phyloP scores from a whole-genome alignment of 2,888 invertebrate genomes.

The Cabera pusaria region DNA sequence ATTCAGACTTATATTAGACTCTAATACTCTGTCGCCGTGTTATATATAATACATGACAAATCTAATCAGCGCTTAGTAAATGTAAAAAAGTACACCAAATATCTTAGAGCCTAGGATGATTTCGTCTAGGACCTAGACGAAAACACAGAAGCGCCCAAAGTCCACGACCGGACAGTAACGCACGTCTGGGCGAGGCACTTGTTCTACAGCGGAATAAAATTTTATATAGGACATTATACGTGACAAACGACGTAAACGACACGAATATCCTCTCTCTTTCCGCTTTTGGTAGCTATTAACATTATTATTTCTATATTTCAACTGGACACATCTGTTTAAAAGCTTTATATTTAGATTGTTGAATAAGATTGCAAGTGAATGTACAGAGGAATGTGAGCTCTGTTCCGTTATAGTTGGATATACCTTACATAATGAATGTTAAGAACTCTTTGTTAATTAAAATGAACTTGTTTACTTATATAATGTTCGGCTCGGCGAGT shows the following conservation, averaged over 20 bases:
- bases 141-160: conserved; percentile 42
- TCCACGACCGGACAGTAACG: conserved; percentile 54
- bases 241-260: conserved; percentile 66
- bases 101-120: too few species aligned
- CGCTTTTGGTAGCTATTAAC: conserved; percentile 39
- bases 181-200: conserved; percentile 52
- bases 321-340: conserved; percentile 31
- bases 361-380: conserved; percentile 12
- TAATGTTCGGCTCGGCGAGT: conserved; percentile 30
- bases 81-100: too few species aligned
- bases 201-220: conserved; percentile 65
- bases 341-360: conserved; percentile 20
- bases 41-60: too few species aligned
- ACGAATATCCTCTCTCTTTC: conserved; percentile 57
- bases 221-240: conserved; percentile 68
- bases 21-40: too few species aligned
- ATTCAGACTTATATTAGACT: too few species aligned
- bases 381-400: conserved; percentile 26
- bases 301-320: conserved; percentile 36
- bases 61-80: too few species aligned
- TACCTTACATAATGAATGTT: conserved; percentile 43
- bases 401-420: conserved; percentile 31
- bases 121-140: too few species aligned
- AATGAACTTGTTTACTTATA: conserved; percentile 40
- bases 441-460: conserved; percentile 41